These are phyloP conservation scores for Cathartes aura DNA, from an alignment of 2,113 vertebrate genomes.

Conservation along the genomic window DNA sequence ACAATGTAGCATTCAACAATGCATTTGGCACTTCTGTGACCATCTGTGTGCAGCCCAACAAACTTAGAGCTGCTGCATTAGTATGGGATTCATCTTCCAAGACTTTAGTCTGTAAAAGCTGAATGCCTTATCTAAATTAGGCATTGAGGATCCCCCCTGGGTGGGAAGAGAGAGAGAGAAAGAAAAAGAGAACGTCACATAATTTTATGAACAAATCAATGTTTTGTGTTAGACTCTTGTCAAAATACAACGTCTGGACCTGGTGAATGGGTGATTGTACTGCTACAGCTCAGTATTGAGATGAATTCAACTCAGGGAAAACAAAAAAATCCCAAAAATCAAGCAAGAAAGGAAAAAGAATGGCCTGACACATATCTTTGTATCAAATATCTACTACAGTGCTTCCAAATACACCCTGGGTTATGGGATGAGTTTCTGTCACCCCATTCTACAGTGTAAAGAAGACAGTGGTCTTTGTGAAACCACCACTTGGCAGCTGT, in stretches of 20 bases:
- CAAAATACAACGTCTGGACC: neutral
- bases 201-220: neutral
- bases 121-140: neutral
- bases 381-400: neutral
- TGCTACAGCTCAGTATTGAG: neutral
- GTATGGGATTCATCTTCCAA: neutral
- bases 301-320: neutral
- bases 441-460: neutral
- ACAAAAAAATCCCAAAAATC: neutral
- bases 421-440: neutral
- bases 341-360: neutral
- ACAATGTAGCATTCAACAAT: neutral
- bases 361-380: neutral
- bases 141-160: neutral
- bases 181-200: neutral
- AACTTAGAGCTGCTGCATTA: neutral
- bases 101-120: neutral
- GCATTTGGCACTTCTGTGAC: neutral
- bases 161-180: neutral
- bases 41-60: neutral
- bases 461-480: neutral
- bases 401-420: neutral
- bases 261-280: neutral
- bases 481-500: neutral
- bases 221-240: neutral